phyloP scores from a whole-genome alignment of 2,113 vertebrate species.

The Bos indicus region DNA sequence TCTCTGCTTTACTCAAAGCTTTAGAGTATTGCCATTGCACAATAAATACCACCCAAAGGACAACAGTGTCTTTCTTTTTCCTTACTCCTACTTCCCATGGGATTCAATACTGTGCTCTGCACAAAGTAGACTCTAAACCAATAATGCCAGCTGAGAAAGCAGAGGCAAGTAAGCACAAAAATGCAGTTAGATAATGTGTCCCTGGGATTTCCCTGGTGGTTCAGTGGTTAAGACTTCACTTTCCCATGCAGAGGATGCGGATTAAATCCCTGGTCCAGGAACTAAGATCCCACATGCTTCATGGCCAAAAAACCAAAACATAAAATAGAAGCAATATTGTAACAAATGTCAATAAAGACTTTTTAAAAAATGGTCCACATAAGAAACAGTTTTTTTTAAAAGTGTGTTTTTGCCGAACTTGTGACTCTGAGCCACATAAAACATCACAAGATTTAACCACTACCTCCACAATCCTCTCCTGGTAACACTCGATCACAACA shows the following conservation, averaged over 20 bases:
- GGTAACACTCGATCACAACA: neutral
- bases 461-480: neutral
- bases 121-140: neutral
- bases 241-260: accelerated
- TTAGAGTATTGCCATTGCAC: no score
- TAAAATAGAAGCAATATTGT: neutral
- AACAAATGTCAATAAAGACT: neutral
- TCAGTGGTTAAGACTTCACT: neutral
- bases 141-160: neutral
- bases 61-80: neutral
- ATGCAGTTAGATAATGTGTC: neutral
- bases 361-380: neutral
- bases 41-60: neutral
- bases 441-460: neutral
- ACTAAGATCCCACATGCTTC: neutral
- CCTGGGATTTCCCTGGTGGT: neutral
- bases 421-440: neutral
- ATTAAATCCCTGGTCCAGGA: neutral
- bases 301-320: neutral
- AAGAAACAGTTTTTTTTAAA: neutral
- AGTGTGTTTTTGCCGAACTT: neutral
- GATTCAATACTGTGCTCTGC: neutral
- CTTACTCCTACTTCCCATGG: neutral
- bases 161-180: neutral
- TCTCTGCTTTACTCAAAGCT: neutral